Evolutionary conservation across 2,113 vertebrate genomes (phyloP).

Genomic region (Phoenicopterus ruber): DNA sequence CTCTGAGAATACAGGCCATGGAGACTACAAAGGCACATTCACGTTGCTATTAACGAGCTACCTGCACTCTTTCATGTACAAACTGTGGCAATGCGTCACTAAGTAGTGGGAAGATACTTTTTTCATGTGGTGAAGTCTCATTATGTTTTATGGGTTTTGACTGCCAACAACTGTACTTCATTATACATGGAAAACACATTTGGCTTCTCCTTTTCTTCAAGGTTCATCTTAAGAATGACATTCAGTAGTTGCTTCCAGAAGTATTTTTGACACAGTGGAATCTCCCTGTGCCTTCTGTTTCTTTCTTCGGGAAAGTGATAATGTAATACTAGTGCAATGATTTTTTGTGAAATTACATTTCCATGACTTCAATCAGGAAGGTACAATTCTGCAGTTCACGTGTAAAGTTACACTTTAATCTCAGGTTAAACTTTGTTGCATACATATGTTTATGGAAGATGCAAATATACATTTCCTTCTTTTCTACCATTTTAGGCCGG

Average conservation of each 20-base stretch:
- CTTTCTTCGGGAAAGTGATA: not conserved
- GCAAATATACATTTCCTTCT: not conserved
- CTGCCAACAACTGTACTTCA: not conserved
- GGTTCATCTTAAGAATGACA: not conserved
- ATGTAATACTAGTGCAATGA: not conserved
- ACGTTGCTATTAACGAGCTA: not conserved
- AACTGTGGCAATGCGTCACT: not conserved
- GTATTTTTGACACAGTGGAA: not conserved
- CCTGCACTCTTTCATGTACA: not conserved
- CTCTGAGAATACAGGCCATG: not conserved
- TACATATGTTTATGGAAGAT: not conserved
- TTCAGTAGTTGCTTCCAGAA: not conserved
- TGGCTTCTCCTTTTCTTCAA: not conserved
- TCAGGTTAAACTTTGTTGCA: not conserved
- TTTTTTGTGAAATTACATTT: not conserved
- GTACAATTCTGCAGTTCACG: not conserved
- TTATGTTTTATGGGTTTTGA: not conserved
- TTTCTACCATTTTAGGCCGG: not conserved
- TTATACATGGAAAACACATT: conserved; percentile 23
- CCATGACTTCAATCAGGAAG: not conserved
- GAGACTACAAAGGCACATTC: not conserved
- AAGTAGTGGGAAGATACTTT: not conserved
- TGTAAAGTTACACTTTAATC: not conserved
- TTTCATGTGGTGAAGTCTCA: not conserved
- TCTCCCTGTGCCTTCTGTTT: not conserved